Base-by-base conservation (phyloP, 2,113 vertebrate genomes). In the Periophthalmodon schlosseri region DNA sequence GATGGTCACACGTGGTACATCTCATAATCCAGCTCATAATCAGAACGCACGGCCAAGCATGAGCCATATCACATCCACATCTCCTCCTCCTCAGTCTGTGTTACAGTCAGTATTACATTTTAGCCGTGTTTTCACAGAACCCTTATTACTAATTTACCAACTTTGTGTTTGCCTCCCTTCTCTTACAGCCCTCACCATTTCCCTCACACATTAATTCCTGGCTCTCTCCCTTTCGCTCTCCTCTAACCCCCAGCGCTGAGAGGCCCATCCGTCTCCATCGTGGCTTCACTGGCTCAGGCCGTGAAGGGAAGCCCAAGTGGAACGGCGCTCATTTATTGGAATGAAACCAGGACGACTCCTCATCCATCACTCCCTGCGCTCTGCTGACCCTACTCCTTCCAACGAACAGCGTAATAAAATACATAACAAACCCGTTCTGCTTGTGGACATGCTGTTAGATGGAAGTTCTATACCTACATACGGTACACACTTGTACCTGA, bases 241-340 rank as follows among this genome's bases (percentile, higher is more conserved):
- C 66, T 69, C 70, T 52, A 84, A 83, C 79, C 79, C 75, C 68
- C 72, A 73, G 85, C 71, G 82, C 69, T 70, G 78, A 83, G 80
- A 82, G 83, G 84, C 75, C 80, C 79, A 92, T 93, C 84, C 12
- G 82, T 94, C 91, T 93, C 85, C 77, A 83, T 87, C 72, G 68
- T 67, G 68, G 75, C 64, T 82, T 76, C 70, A 39, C 80, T 75
- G 71, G 85, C 81, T 75, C 68, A 18, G 72, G 77, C 79, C 74
- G 80, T 86, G 87, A 86, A 90, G 78, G 85, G 86, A 91, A 88
- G 88, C 81, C 80, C 89, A 85, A 85, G 90, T 91, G 89, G 91
- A 93, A 92, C 84, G 80, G 69, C 50, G 87, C 87, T 91, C 89
- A 90, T 92, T 92, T 92, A 93, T 90, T 91, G 89, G 83, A 91